These are phyloP conservation scores for Gallinago solitaria DNA, from an alignment of 2,797 vertebrate genomes.

Conservation along the genomic window DNA sequence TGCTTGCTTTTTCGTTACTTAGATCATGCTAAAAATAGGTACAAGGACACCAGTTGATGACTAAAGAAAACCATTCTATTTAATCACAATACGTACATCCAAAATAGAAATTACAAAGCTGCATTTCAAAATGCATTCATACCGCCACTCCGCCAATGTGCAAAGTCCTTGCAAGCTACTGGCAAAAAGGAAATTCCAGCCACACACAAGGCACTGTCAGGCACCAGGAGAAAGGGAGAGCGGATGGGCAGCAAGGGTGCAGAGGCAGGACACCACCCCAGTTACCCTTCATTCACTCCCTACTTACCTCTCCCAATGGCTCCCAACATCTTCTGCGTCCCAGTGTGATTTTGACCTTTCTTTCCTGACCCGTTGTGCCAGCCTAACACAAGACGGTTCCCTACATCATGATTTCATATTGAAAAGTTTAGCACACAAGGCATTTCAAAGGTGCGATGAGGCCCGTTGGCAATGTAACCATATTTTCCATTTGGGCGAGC, in stretches of 20 bases:
- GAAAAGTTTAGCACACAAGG: conserved; percentile 21
- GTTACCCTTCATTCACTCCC: not conserved
- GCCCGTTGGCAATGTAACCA: not conserved
- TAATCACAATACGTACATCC: conserved; percentile 51
- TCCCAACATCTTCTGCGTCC: not conserved
- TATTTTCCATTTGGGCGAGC: not conserved
- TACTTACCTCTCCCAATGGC: not conserved
- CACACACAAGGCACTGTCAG: not conserved
- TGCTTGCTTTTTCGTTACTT: not conserved
- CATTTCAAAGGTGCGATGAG: not conserved
- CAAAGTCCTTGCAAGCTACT: not conserved
- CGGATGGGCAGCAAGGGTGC: not conserved
- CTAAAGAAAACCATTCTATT: conserved; percentile 29
- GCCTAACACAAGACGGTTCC: not conserved
- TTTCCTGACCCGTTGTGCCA: not conserved
- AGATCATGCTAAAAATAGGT: not conserved
- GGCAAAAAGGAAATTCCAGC: not conserved
- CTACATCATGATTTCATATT: not conserved
- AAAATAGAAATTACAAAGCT: conserved; percentile 39
- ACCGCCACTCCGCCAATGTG: not conserved
- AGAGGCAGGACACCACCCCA: not conserved
- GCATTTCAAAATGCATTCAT: not conserved
- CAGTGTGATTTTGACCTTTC: not conserved
- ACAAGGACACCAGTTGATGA: not conserved
- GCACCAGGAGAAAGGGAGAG: not conserved